These are phyloP conservation scores for Drosophila suboccidentalis DNA, from an alignment of 2,888 invertebrate species.

Conservation along the genomic window DNA sequence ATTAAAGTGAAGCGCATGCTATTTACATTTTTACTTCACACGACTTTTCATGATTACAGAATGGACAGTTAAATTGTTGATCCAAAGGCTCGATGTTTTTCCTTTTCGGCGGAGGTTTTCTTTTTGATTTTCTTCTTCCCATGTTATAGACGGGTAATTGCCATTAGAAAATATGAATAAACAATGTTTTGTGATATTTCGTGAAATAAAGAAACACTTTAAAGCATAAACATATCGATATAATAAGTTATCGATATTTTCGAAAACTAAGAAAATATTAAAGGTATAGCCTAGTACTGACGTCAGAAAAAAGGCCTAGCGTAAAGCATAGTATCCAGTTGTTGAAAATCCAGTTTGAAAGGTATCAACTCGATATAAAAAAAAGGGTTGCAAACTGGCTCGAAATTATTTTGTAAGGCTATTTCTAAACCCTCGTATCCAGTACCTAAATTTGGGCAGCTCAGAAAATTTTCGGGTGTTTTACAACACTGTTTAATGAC, in stretches of 20 bases:
- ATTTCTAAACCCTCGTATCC: no score
- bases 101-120: slow-evolving; percentile 97
- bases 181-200: slow-evolving; percentile 1
- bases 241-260: background rate
- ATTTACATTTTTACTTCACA: slow-evolving; percentile 99
- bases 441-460: no score
- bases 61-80: slow-evolving; percentile 98
- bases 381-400: no score
- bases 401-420: no score
- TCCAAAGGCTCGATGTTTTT: slow-evolving; percentile 97
- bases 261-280: no score
- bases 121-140: slow-evolving; percentile 98
- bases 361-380: no score
- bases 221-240: background rate
- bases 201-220: background rate
- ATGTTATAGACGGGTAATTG: slow-evolving; percentile 87
- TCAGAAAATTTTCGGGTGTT: no score
- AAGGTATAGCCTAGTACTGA: no score
- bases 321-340: no score
- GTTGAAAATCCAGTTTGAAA: no score
- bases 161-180: background rate
- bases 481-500: no score
- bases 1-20: background rate
- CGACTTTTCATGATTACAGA: slow-evolving; percentile 99
- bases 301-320: no score